These are phyloP conservation scores for Pammene fasciana DNA, from an alignment of 2,888 invertebrate genomes.

Conservation along the genomic window DNA sequence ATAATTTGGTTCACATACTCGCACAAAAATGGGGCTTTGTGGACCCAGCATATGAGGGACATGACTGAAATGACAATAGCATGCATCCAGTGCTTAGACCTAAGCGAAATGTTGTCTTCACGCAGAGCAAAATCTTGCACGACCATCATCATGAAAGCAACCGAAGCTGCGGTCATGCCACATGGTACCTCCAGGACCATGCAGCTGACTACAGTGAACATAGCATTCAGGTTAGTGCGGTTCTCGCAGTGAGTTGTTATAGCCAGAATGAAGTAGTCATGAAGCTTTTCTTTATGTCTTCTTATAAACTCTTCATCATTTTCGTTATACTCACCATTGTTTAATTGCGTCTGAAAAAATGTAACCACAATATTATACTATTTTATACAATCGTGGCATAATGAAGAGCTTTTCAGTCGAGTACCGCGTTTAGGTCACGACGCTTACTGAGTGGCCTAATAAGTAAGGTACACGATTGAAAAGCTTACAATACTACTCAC, in stretches of 20 bases:
- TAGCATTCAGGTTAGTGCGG: constrained; percentile 78
- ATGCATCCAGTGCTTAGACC: constrained; percentile 81
- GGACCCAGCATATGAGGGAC: constrained; percentile 85
- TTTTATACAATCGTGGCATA: no score
- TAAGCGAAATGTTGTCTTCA: constrained; percentile 59
- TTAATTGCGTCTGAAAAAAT: constrained; percentile 67
- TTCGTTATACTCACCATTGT: constrained; percentile 61
- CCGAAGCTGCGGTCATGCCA: constrained; percentile 83
- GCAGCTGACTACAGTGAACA: constrained; percentile 81
- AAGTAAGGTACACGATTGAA: no score
- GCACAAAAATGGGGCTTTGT: constrained; percentile 82
- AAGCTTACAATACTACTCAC: no score
- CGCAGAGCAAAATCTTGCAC: constrained; percentile 83
- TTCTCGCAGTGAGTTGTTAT: constrained; percentile 71
- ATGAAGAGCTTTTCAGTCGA: no score
- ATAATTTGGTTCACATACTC: constrained; percentile 83
- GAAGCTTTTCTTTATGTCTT: constrained; percentile 74
- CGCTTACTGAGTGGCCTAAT: no score
- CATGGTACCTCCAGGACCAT: constrained; percentile 84
- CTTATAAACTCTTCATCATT: constrained; percentile 81
- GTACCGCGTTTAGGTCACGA: no score
- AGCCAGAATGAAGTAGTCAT: constrained; percentile 66
- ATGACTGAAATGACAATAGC: constrained; percentile 84
- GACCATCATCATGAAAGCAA: constrained; percentile 84
- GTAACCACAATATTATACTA: no score